Base-by-base conservation (phyloP, 2,888 invertebrate genomes). In the Cerceris ruficornis region DNA sequence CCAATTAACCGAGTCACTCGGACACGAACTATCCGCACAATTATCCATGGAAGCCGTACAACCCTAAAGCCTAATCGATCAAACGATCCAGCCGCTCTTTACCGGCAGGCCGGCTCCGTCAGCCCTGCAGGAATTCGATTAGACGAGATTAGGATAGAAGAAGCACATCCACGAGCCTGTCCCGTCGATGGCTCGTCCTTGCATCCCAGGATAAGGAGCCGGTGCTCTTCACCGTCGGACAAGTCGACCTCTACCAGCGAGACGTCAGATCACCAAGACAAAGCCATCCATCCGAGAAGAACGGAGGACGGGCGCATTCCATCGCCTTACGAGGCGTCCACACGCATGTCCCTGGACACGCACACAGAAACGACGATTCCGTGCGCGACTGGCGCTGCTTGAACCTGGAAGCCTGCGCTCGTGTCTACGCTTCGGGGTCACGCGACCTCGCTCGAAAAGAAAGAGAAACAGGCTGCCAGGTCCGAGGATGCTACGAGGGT, bases 241-340 rank as follows among this genome's bases (percentile, higher is more conserved):
- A 72, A 72, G 57, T 68, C 78, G 77, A 69, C 70, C 73, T 71
- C 65, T 54, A 70, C 67, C 80, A 74, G 71, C 85, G 84, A 86
- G 86, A 88, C 82, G 90, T 90, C 90, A 88, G 88, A 87, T 89
- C 81, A 85, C 83, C 80, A 88, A 89, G 89, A 88, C 89, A 88
- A 90, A 90, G 87, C 89, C 84, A 89, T 90, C 88, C 86, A 86
- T 89, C 86, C 85, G 85, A 81, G 80, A 70, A 72, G 75, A 81
- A 81, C 70, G 66, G 78, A 69, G 81, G 80, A 81, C 86, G 84
- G 85, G 86, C 85, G 82, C 90, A 90, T 90, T 89, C 90, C 90
- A 88, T 88, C 82, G 87, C 88, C 90, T 89, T 90, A 88, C 87
- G 85, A 85, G 87, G 88, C 84, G 83, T 81, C 75, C 82, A 80